Percentiles rank a stretch among this genome's conserved stretches.
Evolutionary conservation across 1,140 invertebrate species (phyloP).

Genomic region (Drosophila sp.): DNA sequence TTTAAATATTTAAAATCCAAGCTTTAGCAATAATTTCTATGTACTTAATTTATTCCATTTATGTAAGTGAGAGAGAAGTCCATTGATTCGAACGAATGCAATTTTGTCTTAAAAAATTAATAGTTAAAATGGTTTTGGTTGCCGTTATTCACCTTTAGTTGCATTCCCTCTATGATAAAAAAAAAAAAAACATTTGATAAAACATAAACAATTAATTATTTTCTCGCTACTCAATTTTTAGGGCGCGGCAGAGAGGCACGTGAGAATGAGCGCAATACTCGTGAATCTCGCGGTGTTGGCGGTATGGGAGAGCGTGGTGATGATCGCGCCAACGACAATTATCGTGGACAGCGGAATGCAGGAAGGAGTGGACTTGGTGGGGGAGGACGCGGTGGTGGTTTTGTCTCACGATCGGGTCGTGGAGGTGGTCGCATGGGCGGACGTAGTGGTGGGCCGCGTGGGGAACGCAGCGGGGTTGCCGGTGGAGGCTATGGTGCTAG

Average conservation of each 20-base stretch:
- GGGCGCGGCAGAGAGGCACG: conserved; percentile 82
- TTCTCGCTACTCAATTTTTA: conserved; percentile 15
- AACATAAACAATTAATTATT: background rate
- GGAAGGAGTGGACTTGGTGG: conserved; percentile 57
- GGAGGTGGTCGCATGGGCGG: conserved; percentile 84
- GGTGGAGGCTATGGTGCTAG: conserved; percentile 85
- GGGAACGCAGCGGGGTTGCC: conserved; percentile 83
- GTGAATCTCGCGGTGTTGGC: conserved; percentile 82
- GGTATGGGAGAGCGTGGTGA: conserved; percentile 85
- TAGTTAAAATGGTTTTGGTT: too few species aligned
- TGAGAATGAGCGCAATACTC: conserved; percentile 81
- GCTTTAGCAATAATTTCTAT: too few species aligned
- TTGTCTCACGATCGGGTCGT: conserved; percentile 83
- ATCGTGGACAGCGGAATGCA: conserved; percentile 82
- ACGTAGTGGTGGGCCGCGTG: conserved; percentile 80
- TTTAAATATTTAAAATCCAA: too few species aligned
- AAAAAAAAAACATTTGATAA: too few species aligned
- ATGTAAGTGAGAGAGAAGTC: too few species aligned
- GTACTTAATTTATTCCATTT: too few species aligned
- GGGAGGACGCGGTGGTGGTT: conserved; percentile 82
- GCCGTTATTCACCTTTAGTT: too few species aligned
- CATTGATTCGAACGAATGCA: too few species aligned
- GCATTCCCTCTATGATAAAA: too few species aligned
- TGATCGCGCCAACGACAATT: conserved; percentile 71
- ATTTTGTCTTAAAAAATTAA: too few species aligned